Conservation (phyloP, 92 coral and sea anemone genomes). For the Virgularia gustaviana region DNA sequence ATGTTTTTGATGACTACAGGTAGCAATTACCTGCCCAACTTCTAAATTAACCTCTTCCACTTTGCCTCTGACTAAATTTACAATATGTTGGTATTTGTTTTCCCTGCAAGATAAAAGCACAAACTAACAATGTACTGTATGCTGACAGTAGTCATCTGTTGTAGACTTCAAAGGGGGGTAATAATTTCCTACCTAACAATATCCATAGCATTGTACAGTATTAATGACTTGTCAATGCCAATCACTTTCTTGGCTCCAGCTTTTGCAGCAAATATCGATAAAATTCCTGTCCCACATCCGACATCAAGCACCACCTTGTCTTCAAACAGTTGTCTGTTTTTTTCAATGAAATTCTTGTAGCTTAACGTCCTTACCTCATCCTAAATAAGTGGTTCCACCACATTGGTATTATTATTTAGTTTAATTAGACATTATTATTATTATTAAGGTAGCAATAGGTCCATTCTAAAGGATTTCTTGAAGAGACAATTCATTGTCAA, state of each 20-base stretch:
- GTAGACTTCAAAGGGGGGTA: no score
- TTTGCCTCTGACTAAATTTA: constrained; percentile 76
- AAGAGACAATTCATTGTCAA: no score
- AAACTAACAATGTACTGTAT: not conserved
- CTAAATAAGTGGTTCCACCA: no score
- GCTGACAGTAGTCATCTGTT: not conserved
- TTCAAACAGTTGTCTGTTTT: constrained; percentile 70
- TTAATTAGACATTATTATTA: no score
- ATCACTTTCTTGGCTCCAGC: constrained; percentile 91
- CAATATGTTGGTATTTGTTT: constrained; percentile 73
- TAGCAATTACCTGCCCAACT: constrained; percentile 63
- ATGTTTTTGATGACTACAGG: no score
- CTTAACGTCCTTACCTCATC: constrained; percentile 86
- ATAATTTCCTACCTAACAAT: constrained; percentile 82
- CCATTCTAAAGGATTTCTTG: no score
- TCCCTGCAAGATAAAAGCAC: constrained; percentile 55
- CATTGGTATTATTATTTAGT: no score
- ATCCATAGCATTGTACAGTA: constrained; percentile 95
- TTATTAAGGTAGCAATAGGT: no score
- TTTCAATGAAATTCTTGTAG: constrained; percentile 76
- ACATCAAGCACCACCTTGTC: constrained; percentile 88
- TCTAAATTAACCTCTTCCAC: constrained; percentile 77
- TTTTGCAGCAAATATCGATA: constrained; percentile 96
- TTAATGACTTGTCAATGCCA: constrained; percentile 92
- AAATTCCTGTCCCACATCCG: constrained; percentile 98